Percentiles rank a stretch among this genome's conserved stretches.
These are phyloP conservation scores for Balaeniceps rex DNA, from an alignment of 2,113 vertebrate species.

Conservation along the genomic window DNA sequence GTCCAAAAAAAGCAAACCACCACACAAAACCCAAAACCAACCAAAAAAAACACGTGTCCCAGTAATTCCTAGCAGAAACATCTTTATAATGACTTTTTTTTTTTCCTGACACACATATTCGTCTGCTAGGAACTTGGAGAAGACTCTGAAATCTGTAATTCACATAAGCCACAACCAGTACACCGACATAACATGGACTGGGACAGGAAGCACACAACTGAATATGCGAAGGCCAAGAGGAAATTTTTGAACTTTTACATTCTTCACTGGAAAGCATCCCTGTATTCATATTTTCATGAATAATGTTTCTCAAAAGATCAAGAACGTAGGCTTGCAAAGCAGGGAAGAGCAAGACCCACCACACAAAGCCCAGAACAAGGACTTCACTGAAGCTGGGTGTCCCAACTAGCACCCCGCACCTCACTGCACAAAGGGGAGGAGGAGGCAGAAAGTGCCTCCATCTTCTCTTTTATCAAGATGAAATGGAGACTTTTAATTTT, in stretches of 20 bases:
- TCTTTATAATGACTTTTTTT: not conserved
- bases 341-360: not conserved
- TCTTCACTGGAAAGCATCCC: not conserved
- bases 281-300: not conserved
- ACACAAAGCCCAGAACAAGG: not conserved
- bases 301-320: not conserved
- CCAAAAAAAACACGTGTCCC: too few relatives aligned
- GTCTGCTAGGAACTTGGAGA: not conserved
- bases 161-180: not conserved
- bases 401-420: fast-evolving
- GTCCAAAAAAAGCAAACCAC: not conserved
- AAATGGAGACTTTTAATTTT: not conserved
- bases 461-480: not conserved
- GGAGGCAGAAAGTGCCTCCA: not conserved
- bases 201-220: not conserved
- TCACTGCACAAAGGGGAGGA: not conserved
- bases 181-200: fast-evolving
- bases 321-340: not conserved
- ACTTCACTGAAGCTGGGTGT: not conserved
- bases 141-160: not conserved
- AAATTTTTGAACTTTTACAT: not conserved
- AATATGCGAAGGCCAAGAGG: not conserved
- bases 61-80: not conserved
- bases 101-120: not conserved
- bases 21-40: too few relatives aligned